Evolutionary conservation across 2,888 invertebrate genomes (phyloP).

Genomic region (Leptothorax acervorum): DNA sequence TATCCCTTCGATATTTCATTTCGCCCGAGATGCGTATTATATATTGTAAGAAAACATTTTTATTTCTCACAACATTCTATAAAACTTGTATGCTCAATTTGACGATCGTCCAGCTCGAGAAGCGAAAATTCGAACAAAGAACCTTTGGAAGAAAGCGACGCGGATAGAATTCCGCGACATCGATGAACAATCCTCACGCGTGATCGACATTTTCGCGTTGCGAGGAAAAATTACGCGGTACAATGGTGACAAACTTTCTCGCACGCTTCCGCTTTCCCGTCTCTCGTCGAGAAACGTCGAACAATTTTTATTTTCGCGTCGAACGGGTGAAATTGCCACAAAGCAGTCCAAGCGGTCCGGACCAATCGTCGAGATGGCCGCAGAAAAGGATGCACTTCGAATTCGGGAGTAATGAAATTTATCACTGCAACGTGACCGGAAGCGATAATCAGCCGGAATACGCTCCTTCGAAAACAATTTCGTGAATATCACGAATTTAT

Average conservation of each 20-base stretch:
- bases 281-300: slow-evolving; percentile 7
- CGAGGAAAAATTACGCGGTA: slow-evolving; percentile 2
- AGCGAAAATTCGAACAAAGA: neutral
- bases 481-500: neutral
- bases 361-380: slow-evolving; percentile 52
- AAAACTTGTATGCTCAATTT: slow-evolving; percentile 6
- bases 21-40: neutral
- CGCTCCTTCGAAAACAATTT: neutral
- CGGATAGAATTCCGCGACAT: slow-evolving; percentile 10
- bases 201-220: slow-evolving; percentile 30
- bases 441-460: slow-evolving; percentile 35
- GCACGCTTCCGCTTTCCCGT: neutral
- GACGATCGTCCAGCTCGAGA: neutral
- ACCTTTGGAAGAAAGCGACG: slow-evolving; percentile 22
- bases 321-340: slow-evolving; percentile 33
- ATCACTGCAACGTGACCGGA: slow-evolving; percentile 59
- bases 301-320: slow-evolving; percentile 29
- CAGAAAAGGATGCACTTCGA: slow-evolving; percentile 33
- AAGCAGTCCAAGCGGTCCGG: slow-evolving; percentile 56
- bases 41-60: neutral
- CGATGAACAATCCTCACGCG: neutral
- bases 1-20: slow-evolving; percentile 9
- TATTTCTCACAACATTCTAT: neutral
- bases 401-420: slow-evolving; percentile 57
- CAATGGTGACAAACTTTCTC: slow-evolving; percentile 13